Percentiles rank a stretch among this genome's conserved stretches.
phyloP scores from a whole-genome alignment of 2,797 vertebrate species.

The Calcarius lapponicus region DNA sequence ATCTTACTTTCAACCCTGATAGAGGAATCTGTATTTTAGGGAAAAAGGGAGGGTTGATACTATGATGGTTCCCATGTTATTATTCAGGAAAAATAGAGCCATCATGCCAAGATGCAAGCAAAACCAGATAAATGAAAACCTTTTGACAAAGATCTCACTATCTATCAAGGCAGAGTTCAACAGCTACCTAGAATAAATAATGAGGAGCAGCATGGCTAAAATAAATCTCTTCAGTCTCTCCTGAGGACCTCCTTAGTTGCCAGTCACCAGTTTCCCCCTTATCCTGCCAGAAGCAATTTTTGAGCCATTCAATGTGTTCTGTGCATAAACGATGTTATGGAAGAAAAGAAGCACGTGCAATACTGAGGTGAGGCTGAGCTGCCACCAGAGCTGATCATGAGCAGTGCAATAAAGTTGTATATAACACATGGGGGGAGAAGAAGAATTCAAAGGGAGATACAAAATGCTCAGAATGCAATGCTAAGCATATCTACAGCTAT shows the following conservation, averaged over 20 bases:
- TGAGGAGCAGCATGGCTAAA: not conserved
- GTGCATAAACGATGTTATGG: not conserved
- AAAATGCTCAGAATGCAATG: not conserved
- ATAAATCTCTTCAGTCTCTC: not conserved
- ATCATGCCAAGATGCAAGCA: not conserved
- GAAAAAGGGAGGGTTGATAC: not conserved
- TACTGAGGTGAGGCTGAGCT: not conserved
- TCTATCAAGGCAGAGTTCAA: not conserved
- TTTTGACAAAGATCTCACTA: not conserved
- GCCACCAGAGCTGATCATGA: not conserved
- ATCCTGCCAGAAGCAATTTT: not conserved
- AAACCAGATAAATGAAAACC: not conserved
- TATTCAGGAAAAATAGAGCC: not conserved
- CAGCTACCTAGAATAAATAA: not conserved
- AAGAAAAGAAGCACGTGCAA: not conserved
- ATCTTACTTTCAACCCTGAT: not conserved
- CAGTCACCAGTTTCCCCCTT: not conserved
- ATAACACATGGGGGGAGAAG: not conserved
- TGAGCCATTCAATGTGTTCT: not conserved
- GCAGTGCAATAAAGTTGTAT: not conserved
- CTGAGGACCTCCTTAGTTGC: not conserved
- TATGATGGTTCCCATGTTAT: not conserved
- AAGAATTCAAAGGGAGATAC: not conserved
- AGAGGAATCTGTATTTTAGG: not conserved
- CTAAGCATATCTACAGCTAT: not conserved